Evolutionary conservation across 2,797 vertebrate genomes (phyloP).

Genomic region (Yasuhikotakia modesta): DNA sequence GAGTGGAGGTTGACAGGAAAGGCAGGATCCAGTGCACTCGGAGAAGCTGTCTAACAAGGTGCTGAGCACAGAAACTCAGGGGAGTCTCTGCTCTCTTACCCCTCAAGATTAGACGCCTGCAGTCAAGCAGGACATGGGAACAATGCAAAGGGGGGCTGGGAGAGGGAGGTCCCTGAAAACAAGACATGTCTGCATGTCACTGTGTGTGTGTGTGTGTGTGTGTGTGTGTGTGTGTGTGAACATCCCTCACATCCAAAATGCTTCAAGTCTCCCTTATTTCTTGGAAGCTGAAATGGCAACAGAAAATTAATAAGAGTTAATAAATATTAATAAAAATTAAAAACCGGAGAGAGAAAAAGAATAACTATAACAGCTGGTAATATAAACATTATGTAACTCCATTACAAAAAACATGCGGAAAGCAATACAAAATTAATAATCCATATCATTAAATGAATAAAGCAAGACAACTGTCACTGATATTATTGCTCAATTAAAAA

Average conservation of each 20-base stretch:
- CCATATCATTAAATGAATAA: too few relatives aligned
- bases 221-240: too few relatives aligned
- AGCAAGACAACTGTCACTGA: too few relatives aligned
- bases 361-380: too few relatives aligned
- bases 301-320: conserved; percentile 63
- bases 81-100: conserved; percentile 78
- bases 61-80: conserved; percentile 78
- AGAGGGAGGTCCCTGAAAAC: conserved; percentile 74
- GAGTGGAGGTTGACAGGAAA: conserved; percentile 49
- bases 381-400: too few relatives aligned
- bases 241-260: conserved; percentile 81
- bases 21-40: conserved; percentile 45
- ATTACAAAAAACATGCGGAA: too few relatives aligned
- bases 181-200: conserved; percentile 71
- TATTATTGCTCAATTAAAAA: too few relatives aligned
- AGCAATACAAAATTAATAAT: too few relatives aligned
- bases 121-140: conserved; percentile 70
- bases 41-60: conserved; percentile 82
- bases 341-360: background rate
- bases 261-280: conserved; percentile 82
- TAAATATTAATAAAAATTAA: too few relatives aligned
- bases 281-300: conserved; percentile 63
- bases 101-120: conserved; percentile 84
- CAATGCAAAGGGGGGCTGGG: conserved; percentile 62
- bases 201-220: too few relatives aligned